These are phyloP conservation scores for Allobates femoralis DNA, from an alignment of 2,797 vertebrate species.

Conservation along the genomic window DNA sequence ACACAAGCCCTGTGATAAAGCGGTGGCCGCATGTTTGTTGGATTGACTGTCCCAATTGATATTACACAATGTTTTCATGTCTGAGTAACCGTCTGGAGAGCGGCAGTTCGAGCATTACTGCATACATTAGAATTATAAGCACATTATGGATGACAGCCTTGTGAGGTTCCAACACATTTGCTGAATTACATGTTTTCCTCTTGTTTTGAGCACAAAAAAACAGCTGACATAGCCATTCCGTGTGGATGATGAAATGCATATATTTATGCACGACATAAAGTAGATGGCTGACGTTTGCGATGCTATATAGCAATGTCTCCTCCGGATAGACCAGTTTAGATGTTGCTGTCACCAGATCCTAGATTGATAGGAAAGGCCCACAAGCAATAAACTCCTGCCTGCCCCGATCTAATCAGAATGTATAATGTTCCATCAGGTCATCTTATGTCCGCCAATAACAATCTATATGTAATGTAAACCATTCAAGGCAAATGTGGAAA, in stretches of 20 bases:
- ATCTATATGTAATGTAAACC: constrained; percentile 52
- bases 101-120: neutral
- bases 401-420: constrained; percentile 49
- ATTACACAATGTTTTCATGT: constrained; percentile 1
- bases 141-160: constrained; percentile 29
- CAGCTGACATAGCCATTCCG: constrained; percentile 4
- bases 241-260: constrained; percentile 17
- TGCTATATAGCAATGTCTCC: neutral
- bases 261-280: constrained; percentile 41
- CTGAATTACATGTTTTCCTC: constrained; percentile 23
- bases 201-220: constrained; percentile 34
- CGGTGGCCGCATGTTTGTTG: neutral
- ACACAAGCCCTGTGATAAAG: neutral
- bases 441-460: constrained; percentile 41
- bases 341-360: constrained; percentile 16
- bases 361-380: constrained; percentile 29
- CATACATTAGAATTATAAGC: constrained; percentile 7
- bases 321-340: constrained; percentile 24
- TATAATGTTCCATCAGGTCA: constrained; percentile 20
- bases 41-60: constrained; percentile 20
- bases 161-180: constrained; percentile 30
- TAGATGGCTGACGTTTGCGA: neutral
- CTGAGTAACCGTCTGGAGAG: neutral
- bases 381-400: constrained; percentile 21
- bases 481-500: constrained; percentile 50